Evolutionary conservation across 1,140 invertebrate species (phyloP), one percentile per base, ranked within the genome.

Genomic region (Whitmania pigra): DNA sequence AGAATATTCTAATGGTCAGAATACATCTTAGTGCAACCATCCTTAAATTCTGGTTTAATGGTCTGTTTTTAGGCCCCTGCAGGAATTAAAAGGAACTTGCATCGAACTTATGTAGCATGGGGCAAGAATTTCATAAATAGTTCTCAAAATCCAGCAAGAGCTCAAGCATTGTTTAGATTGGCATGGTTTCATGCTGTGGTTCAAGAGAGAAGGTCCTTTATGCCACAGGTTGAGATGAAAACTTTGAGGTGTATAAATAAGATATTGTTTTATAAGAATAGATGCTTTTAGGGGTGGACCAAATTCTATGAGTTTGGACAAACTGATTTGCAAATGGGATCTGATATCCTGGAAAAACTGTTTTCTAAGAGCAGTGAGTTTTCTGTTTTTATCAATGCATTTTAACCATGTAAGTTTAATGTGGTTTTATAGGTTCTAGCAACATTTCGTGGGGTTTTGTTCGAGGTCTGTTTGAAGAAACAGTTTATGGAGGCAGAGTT

Each of bases 221-320:
- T 93, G 75, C 91, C 89, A 11, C 88, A 90, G 78, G 84, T 84
- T 74, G 53, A 70, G 2, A 36, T 63, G 67, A 67, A 22, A 63
- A 11, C 18, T 25, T 63, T 63, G 0, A 63, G 0, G 22, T 25
- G 7, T 63, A 13, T 25, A 63, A 22, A 18, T 13, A 22, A 25
- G 1, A 13, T 63, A 63, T 25, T 63, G 29, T n/a, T 13, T 63
- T n/a, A 25, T 63, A 63, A 63, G 15, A 11, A 49, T 17, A 49
- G 43, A 63, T 63, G 25, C 67, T 76, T 77, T 74, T 73, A 85
- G 83, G 90, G 90, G 2, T 93, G 91, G 90, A 88, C 87, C 0
- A 90, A 90, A 79, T 89, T 88, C 79, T 96, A 96, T 80, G 92
- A 95, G 77, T 95, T 94, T 82, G 90, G 88, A 53, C 87, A 90